Percentiles rank a stretch among this genome's conserved stretches.
phyloP scores from a whole-genome alignment of 2,888 invertebrate species.

The Camponotus fellah region DNA sequence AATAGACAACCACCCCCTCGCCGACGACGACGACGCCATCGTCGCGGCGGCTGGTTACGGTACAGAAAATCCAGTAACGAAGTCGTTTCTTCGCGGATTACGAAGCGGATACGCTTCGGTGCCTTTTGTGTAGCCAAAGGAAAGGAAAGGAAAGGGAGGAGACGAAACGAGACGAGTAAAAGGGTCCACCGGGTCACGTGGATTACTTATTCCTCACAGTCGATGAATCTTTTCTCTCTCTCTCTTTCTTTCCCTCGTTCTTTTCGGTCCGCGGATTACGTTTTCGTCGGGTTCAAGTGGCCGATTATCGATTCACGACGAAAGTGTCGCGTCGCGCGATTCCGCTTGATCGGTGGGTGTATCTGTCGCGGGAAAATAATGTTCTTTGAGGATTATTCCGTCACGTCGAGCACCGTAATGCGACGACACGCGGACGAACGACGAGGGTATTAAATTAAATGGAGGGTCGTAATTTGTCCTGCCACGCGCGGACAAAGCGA shows the following conservation, averaged over 20 bases:
- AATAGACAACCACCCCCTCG: conserved; percentile 27
- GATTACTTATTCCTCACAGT: conserved; percentile 65
- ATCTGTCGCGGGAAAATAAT: conserved; percentile 37
- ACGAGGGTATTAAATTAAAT: conserved; percentile 44
- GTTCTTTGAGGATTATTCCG: conserved; percentile 51
- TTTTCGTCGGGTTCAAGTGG: conserved; percentile 50
- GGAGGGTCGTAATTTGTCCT: neutral
- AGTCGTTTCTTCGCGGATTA: conserved; percentile 66
- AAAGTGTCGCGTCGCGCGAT: conserved; percentile 17
- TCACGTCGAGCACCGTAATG: conserved; percentile 33
- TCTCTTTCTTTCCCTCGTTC: conserved; percentile 3
- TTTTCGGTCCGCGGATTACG: conserved; percentile 32
- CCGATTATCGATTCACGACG: conserved; percentile 34
- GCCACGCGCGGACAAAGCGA: conserved; percentile 44
- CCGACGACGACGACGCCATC: conserved; percentile 30
- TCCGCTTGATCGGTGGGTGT: conserved; percentile 15
- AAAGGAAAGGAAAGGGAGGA: conserved; percentile 18
- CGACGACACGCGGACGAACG: conserved; percentile 1
- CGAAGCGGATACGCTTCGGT: conserved; percentile 51
- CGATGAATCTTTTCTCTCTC: conserved; percentile 54
- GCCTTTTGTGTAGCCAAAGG: conserved; percentile 54
- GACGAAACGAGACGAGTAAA: conserved; percentile 11
- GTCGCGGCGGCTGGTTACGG: conserved; percentile 57
- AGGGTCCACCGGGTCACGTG: conserved; percentile 41
- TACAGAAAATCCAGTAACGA: conserved; percentile 68